These are phyloP conservation scores for Agelastica alni DNA, from an alignment of 2,888 invertebrate genomes.

Conservation along the genomic window DNA sequence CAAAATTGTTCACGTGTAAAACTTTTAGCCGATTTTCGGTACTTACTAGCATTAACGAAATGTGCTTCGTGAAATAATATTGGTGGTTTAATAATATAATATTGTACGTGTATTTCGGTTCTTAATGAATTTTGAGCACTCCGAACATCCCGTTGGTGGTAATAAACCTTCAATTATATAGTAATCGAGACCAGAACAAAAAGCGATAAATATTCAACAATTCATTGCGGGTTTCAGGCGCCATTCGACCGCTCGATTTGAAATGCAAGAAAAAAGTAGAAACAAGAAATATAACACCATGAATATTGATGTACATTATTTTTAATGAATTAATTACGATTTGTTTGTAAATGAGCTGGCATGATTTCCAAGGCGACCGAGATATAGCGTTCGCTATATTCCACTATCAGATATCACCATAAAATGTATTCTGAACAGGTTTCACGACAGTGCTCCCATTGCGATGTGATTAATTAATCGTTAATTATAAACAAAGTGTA, in stretches of 20 bases:
- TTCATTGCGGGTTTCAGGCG: neutral
- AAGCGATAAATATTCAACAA: conserved; percentile 4
- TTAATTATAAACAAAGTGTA: too few species aligned
- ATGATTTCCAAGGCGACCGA: conserved; percentile 14
- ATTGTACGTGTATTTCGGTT: too few species aligned
- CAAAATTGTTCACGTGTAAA: too few species aligned
- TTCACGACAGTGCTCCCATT: neutral
- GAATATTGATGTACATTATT: conserved; percentile 1
- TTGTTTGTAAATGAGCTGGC: conserved; percentile 12
- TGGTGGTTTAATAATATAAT: too few species aligned
- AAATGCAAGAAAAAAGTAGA: neutral
- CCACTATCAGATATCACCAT: too few species aligned
- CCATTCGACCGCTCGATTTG: neutral
- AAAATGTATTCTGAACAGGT: conserved; percentile 4
- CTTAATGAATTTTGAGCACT: too few species aligned
- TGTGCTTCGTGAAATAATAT: too few species aligned
- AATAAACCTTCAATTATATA: neutral
- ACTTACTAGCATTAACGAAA: too few species aligned
- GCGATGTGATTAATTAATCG: too few species aligned
- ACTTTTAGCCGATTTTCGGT: too few species aligned
- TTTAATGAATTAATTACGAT: conserved; percentile 10
- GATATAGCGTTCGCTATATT: neutral
- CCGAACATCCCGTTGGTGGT: too few species aligned
- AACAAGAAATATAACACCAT: neutral
- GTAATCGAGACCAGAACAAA: neutral